Percentiles rank a stretch among this genome's conserved stretches.
These are phyloP conservation scores for Microtus agrestis DNA, from an alignment of 2,797 vertebrate genomes.

Conservation along the genomic window DNA sequence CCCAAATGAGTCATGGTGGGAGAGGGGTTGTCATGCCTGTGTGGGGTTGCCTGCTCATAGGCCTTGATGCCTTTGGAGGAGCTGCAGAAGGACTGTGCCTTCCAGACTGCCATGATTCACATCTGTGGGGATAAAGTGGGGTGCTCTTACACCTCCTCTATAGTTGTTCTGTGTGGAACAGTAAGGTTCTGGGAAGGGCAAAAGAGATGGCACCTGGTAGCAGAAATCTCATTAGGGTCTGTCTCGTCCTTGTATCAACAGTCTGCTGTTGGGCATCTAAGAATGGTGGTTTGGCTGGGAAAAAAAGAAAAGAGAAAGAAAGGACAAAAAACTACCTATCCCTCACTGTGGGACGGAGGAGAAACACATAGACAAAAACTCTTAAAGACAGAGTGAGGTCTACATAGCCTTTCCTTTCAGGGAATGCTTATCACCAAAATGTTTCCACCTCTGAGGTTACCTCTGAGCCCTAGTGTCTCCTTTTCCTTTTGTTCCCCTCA, in stretches of 20 bases:
- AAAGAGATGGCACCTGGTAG: background rate
- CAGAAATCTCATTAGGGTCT: background rate
- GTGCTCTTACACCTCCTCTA: background rate
- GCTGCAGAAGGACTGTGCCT: background rate
- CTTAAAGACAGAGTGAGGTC: too few relatives aligned
- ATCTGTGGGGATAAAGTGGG: background rate
- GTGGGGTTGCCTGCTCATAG: background rate
- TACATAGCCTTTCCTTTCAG: too few relatives aligned
- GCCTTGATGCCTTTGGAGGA: background rate
- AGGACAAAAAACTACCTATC: background rate
- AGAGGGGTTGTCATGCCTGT: background rate
- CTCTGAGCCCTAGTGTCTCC: too few relatives aligned
- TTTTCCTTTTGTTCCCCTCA: too few relatives aligned
- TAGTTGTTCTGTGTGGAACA: background rate
- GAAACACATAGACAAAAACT: too few relatives aligned
- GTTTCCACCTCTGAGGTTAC: too few relatives aligned
- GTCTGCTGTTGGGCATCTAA: background rate
- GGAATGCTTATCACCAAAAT: too few relatives aligned
- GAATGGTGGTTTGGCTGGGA: background rate
- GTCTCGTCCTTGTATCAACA: accelerated
- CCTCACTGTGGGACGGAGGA: accelerated
- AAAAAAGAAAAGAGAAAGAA: background rate
- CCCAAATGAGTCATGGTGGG: conserved; percentile 36
- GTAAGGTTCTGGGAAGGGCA: background rate
- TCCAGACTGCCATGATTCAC: background rate